Conservation (phyloP, 2,113 vertebrate genomes). For the Chaetodon trifascialis region DNA sequence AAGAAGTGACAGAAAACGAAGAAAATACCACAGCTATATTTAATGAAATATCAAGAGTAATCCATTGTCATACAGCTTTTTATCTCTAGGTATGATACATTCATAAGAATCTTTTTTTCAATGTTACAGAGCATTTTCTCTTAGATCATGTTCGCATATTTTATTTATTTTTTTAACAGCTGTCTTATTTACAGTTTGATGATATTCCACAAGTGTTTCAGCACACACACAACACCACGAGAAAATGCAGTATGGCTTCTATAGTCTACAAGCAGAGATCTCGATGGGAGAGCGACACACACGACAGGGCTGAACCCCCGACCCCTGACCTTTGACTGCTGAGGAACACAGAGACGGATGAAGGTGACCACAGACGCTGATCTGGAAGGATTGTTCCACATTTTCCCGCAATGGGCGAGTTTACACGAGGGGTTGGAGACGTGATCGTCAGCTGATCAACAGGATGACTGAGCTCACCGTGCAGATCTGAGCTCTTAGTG, state of each 20-base stretch:
- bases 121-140: constrained; percentile 62
- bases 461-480: constrained; percentile 35
- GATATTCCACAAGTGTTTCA: constrained; percentile 65
- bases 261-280: constrained; percentile 67
- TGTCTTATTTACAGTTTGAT: constrained; percentile 73
- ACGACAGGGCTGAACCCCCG: constrained; percentile 3
- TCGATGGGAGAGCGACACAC: constrained; percentile 19
- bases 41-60: constrained; percentile 80
- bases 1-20: constrained; percentile 41
- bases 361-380: constrained; percentile 25
- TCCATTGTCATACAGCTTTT: constrained; percentile 77
- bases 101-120: constrained; percentile 66
- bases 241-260: constrained; percentile 73
- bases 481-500: constrained; percentile 17
- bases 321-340: constrained; percentile 49
- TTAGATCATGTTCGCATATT: constrained; percentile 41
- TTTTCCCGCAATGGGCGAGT: constrained; percentile 5
- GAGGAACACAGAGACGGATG: constrained; percentile 37
- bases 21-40: constrained; percentile 83
- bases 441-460: constrained; percentile 32
- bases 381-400: constrained; percentile 27
- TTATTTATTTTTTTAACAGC: constrained; percentile 14
- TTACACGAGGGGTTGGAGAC: constrained; percentile 7
- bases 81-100: constrained; percentile 76
- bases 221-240: constrained; percentile 63